Base-by-base conservation (phyloP, 2,888 invertebrate genomes). In the Dyspetes luteomarginatus region DNA sequence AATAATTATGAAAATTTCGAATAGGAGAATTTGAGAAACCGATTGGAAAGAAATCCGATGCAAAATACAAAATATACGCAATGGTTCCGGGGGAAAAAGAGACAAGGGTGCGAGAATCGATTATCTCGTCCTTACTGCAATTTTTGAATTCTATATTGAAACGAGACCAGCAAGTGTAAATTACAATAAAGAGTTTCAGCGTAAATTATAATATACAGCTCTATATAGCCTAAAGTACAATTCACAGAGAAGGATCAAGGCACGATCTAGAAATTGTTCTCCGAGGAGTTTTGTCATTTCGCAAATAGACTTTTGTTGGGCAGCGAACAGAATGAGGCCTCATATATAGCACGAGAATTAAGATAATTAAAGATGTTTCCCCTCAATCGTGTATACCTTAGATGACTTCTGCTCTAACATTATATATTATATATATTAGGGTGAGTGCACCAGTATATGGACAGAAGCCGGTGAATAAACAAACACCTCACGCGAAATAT, bases 321-420 rank as follows among this genome's bases (percentile, higher is more conserved):
- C 64, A 41, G 15, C 12, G 17, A 45, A 76, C 45, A 48, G 48
- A 48, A 30, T 19, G 17, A 30, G 12, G 48, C n/a, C 12, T 22
- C n/a, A 4, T 28, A 28, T 48, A 36, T 36, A 3, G 48, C 9
- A n/a, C 43, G 15, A 17, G 36, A 56, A 64, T 71, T 17, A 24
- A n/a, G 60, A 58, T 67, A 67, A 78, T 72, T 30, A 65, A 65
- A 65, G 58, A 48, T 41, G 71, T 72, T 72, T 78, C 30, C 64
- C 30, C 43, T 24, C 15, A 60, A 3, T 19, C 22, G 17, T 56
- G 43, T 60, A 36, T 65, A 26, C 60, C 30, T 22, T 19, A 58
- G 5, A 52, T 55, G 41, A 64, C 55, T 74, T 74, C 64, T 64
- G 73, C 19, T 64, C 7, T 22, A n/a, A 9, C 26, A 1, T 1